Conservation (phyloP, 92 coral and sea anemone species). For the Actinostola sp. region DNA sequence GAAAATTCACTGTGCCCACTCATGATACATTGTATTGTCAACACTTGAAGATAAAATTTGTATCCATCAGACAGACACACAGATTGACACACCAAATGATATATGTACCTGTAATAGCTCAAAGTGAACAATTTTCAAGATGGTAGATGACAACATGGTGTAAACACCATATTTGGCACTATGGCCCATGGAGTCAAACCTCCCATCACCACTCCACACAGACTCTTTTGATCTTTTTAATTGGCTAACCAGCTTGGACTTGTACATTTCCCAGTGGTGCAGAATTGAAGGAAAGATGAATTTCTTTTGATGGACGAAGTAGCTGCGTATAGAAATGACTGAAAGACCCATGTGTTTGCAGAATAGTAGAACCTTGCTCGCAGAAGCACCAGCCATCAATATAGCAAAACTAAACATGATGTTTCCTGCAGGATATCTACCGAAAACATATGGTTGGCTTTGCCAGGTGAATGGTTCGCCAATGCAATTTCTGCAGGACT, state of each 20-base stretch:
- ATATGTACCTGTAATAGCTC: slow-evolving; percentile 15
- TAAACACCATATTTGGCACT: too few relatives aligned
- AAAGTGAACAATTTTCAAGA: slow-evolving; percentile 15
- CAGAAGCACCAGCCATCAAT: slow-evolving; percentile 55
- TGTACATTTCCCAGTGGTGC: slow-evolving; percentile 27
- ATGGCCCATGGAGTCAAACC: slow-evolving; percentile 57
- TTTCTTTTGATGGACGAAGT: slow-evolving; percentile 30
- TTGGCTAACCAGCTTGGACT: slow-evolving; percentile 7
- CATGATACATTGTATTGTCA: too few relatives aligned
- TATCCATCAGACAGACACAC: too few relatives aligned
- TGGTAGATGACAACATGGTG: slow-evolving; percentile 8
- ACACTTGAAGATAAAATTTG: too few relatives aligned
- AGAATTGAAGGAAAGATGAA: slow-evolving; percentile 37
- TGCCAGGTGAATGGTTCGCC: slow-evolving; percentile 32
- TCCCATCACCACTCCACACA: slow-evolving; percentile 54
- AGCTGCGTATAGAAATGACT: slow-evolving; percentile 20
- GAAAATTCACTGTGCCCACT: too few relatives aligned
- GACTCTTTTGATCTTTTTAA: slow-evolving; percentile 14
- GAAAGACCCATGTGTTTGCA: slow-evolving; percentile 45
- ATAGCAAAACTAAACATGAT: slow-evolving; percentile 30
- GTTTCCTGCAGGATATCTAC: slow-evolving; percentile 53
- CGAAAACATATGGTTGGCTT: slow-evolving; percentile 41
- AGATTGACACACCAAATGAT: too few relatives aligned
- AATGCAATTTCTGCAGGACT: slow-evolving; percentile 4
- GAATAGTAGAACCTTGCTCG: slow-evolving; percentile 36